phyloP scores from a whole-genome alignment of 2,113 vertebrate species.

The Marmota flaviventris region DNA sequence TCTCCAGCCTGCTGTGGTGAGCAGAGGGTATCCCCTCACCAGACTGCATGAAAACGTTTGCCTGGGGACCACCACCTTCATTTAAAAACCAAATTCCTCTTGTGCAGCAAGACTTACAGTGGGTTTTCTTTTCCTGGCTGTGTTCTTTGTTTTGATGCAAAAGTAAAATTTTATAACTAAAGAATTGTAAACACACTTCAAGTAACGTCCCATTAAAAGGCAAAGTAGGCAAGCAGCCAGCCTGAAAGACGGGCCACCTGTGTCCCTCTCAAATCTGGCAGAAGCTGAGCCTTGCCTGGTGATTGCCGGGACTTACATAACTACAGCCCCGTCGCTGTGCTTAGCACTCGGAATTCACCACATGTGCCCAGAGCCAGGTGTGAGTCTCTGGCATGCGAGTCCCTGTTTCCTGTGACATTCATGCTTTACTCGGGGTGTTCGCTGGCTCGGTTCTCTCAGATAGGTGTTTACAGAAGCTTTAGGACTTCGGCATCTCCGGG shows the following conservation, averaged over 20 bases:
- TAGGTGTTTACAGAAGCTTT: background rate
- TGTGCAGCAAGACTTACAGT: background rate
- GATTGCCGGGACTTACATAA: background rate
- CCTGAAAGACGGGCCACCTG: background rate
- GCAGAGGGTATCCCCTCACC: fast-evolving
- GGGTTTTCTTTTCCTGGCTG: background rate
- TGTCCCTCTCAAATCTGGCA: background rate
- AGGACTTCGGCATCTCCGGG: background rate
- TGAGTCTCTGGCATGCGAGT: fast-evolving
- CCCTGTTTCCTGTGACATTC: background rate
- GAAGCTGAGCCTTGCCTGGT: background rate
- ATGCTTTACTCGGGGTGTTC: background rate
- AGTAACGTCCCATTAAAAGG: background rate
- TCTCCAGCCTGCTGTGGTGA: background rate
- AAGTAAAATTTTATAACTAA: conserved; percentile 34
- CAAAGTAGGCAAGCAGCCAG: background rate
- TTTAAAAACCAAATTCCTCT: background rate
- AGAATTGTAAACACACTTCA: background rate
- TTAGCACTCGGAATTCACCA: background rate
- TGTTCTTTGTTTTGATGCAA: background rate
- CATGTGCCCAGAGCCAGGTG: fast-evolving
- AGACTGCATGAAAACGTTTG: background rate
- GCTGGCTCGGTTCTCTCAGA: background rate
- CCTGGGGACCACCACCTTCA: background rate
- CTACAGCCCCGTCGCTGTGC: fast-evolving